A percentile compares a stretch with the other conserved stretches of the same genome.
Evolutionary conservation across 2,113 vertebrate genomes (phyloP).

Genomic region (Tetraodon nigroviridis): DNA sequence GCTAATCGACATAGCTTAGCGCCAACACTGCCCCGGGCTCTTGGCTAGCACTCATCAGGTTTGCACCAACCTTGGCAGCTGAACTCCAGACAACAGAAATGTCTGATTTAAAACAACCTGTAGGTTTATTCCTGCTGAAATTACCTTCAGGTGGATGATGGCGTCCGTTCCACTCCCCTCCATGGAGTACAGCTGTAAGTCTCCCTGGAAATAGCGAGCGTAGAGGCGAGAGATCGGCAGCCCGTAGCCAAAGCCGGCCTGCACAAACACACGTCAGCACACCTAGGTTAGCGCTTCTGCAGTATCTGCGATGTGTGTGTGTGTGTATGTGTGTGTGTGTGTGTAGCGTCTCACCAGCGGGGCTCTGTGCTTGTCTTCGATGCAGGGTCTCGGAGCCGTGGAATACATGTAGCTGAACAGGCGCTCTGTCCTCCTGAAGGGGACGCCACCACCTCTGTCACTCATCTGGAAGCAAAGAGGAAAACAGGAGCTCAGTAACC

Average conservation of each 20-base stretch:
- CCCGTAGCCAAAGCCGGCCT: slow-evolving; percentile 87
- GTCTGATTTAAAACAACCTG: too few relatives aligned
- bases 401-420: slow-evolving; percentile 91
- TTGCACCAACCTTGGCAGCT: too few relatives aligned
- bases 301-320: background rate
- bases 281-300: slow-evolving; percentile 3
- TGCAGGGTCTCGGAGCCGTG: slow-evolving; percentile 79
- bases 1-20: too few relatives aligned
- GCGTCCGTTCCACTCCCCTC: slow-evolving; percentile 84
- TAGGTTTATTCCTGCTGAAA: background rate
- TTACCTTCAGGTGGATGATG: slow-evolving; percentile 83
- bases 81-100: too few relatives aligned
- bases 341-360: slow-evolving; percentile 74
- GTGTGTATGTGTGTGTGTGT: background rate
- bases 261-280: slow-evolving; percentile 13
- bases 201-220: slow-evolving; percentile 88
- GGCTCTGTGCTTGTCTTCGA: slow-evolving; percentile 70
- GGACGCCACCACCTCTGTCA: slow-evolving; percentile 83
- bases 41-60: too few relatives aligned
- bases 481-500: background rate
- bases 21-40: too few relatives aligned
- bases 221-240: slow-evolving; percentile 88
- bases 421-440: slow-evolving; percentile 80
- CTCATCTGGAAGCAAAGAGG: slow-evolving; percentile 75
- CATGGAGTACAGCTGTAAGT: slow-evolving; percentile 87